Conservation (phyloP, 2,113 vertebrate species). For the Clarias batrachus region DNA sequence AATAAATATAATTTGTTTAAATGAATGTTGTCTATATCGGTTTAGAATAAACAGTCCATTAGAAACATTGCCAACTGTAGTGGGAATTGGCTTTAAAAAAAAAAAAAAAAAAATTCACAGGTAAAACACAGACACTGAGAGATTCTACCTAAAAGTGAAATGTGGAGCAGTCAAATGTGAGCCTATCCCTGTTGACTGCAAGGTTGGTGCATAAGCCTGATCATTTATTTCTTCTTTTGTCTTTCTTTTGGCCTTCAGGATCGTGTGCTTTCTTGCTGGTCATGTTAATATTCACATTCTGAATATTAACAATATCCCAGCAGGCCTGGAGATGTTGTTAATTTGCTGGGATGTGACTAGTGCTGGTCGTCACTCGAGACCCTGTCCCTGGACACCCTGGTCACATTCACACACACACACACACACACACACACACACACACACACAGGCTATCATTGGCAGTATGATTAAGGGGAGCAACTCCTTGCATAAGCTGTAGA, state of each 20-base stretch:
- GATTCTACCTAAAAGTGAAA: neutral
- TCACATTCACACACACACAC: neutral
- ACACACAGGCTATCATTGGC: constrained; percentile 3
- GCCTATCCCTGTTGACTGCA: neutral
- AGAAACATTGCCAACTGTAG: neutral
- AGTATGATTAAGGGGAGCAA: constrained; percentile 40
- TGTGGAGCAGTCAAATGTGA: constrained; percentile 1
- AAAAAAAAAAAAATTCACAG: neutral
- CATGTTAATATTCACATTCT: constrained; percentile 25
- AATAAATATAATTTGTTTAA: too few species aligned
- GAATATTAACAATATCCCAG: neutral
- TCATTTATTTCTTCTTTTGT: neutral
- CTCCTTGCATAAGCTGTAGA: constrained; percentile 34
- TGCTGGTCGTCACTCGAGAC: constrained; percentile 10
- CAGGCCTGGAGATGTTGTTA: neutral
- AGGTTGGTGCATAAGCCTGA: constrained; percentile 1
- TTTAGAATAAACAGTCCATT: neutral
- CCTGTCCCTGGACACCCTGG: constrained; percentile 7
- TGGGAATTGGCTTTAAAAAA: neutral
- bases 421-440: neutral
- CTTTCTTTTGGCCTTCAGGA: neutral
- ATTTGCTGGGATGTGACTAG: neutral
- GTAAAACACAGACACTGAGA: neutral
- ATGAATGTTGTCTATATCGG: neutral
- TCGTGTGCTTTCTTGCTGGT: constrained; percentile 1